Percentiles rank a stretch among this genome's conserved stretches.
phyloP scores from a whole-genome alignment of 2,797 vertebrate genomes.

The Acanthiza pusilla region DNA sequence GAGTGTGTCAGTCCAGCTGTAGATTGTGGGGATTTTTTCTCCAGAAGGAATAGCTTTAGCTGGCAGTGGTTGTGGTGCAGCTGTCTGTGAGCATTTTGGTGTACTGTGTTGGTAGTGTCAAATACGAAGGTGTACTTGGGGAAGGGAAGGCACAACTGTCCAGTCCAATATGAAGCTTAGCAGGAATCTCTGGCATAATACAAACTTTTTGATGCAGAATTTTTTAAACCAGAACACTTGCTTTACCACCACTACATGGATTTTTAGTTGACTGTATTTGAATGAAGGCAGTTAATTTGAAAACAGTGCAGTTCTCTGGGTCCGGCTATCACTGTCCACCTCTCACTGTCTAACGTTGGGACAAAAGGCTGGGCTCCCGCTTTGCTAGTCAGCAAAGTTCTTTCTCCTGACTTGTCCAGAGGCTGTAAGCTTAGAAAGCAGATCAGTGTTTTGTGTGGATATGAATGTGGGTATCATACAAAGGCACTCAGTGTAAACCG shows the following conservation, averaged over 20 bases:
- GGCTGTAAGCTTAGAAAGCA: not conserved
- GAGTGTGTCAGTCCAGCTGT: not conserved
- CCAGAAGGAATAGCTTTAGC: not conserved
- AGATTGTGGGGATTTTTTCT: not conserved
- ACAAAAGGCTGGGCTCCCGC: not conserved
- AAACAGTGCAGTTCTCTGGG: not conserved
- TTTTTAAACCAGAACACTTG: not conserved
- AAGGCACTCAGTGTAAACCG: not conserved
- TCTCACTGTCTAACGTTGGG: not conserved
- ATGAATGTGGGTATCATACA: not conserved
- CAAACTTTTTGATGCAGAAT: not conserved
- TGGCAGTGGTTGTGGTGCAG: not conserved
- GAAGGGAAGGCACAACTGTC: not conserved
- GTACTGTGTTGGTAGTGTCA: not conserved
- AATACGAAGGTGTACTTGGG: not conserved
- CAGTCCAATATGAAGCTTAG: not conserved
- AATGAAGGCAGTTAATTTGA: not conserved
- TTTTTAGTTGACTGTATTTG: not conserved
- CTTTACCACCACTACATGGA: not conserved
- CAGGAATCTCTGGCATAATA: not conserved
- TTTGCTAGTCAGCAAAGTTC: not conserved
- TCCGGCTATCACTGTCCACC: not conserved
- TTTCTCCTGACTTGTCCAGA: not conserved
- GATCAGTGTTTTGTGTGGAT: not conserved
- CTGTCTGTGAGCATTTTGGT: not conserved